A percentile compares a stretch with the other conserved stretches of the same genome.
Evolutionary conservation across 2,888 invertebrate genomes (phyloP).

Genomic region (Salticus scenicus): DNA sequence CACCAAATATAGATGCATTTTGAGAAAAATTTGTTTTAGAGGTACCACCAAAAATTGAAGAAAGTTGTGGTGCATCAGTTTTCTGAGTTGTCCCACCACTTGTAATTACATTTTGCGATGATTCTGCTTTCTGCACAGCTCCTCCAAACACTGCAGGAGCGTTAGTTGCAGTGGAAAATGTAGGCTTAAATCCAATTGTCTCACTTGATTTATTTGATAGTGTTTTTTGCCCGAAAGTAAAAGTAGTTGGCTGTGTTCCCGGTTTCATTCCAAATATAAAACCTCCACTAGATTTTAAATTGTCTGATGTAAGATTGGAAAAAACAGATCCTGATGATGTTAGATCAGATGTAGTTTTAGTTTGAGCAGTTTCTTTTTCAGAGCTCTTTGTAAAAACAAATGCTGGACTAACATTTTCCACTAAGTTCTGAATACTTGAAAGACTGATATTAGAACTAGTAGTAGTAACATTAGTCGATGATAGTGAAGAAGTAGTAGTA

Average conservation of each 20-base stretch:
- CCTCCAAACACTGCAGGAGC: constrained; percentile 40
- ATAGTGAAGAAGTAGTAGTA: too few species aligned
- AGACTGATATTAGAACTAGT: constrained; percentile 5
- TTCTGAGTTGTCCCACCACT: not conserved
- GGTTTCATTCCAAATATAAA: constrained; percentile 59
- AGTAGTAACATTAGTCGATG: not conserved
- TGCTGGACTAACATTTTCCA: constrained; percentile 32
- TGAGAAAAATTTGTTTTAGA: not conserved
- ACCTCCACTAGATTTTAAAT: constrained; percentile 13
- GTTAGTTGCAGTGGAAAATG: constrained; percentile 24
- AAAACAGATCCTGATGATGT: constrained; percentile 50
- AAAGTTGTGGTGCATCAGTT: not conserved
- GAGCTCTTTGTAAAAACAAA: constrained; percentile 70
- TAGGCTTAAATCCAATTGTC: constrained; percentile 40
- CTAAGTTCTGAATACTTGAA: constrained; percentile 46
- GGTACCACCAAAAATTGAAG: constrained; percentile 35
- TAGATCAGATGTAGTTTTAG: constrained; percentile 68
- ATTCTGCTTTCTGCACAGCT: constrained; percentile 16
- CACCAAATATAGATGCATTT: not conserved
- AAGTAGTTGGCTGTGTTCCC: constrained; percentile 37
- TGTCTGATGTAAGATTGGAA: constrained; percentile 50
- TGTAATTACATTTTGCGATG: not conserved
- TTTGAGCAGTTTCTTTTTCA: constrained; percentile 72
- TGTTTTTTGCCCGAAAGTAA: constrained; percentile 43
- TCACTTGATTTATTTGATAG: constrained; percentile 18